A percentile compares a stretch with the other conserved stretches of the same genome.
Evolutionary conservation across 2,113 vertebrate genomes (phyloP).

Genomic region (Nerophis ophidion): DNA sequence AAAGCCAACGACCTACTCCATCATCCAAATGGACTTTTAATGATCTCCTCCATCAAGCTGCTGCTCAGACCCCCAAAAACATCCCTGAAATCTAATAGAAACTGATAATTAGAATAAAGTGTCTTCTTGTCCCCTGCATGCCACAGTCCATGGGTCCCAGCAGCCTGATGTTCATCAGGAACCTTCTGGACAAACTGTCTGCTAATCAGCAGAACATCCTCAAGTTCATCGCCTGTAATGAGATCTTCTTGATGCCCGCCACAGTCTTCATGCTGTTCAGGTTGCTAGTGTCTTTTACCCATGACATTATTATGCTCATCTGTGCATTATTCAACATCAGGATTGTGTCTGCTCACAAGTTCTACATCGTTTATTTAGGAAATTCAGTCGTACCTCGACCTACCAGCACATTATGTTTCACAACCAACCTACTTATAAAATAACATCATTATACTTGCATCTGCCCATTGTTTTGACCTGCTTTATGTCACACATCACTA

Average conservation of each 20-base stretch:
- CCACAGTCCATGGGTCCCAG: conserved; percentile 82
- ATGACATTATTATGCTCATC: no score
- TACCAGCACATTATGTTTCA: no score
- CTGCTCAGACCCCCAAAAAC: background rate
- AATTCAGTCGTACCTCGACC: no score
- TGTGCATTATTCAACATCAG: no score
- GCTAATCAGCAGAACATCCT: conserved; percentile 97
- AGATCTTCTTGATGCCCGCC: conserved; percentile 98
- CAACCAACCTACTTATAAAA: no score
- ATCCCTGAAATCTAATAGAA: conserved; percentile 4
- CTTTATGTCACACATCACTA: no score
- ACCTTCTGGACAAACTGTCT: conserved; percentile 86
- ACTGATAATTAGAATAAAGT: background rate
- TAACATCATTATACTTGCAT: no score
- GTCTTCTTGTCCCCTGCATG: background rate
- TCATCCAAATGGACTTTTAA: conserved; percentile 26
- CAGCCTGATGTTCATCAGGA: conserved; percentile 85
- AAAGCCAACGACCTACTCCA: background rate
- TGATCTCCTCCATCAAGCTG: conserved; percentile 12
- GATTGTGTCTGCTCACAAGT: no score
- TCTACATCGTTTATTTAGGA: no score
- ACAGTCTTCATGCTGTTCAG: conserved; percentile 98
- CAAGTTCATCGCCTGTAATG: conserved; percentile 97
- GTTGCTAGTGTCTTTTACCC: conserved; percentile 28
- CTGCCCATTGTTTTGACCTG: no score